Evolutionary conservation across 2,797 vertebrate genomes (phyloP).

Genomic region (Halcyon smyrnensis): DNA sequence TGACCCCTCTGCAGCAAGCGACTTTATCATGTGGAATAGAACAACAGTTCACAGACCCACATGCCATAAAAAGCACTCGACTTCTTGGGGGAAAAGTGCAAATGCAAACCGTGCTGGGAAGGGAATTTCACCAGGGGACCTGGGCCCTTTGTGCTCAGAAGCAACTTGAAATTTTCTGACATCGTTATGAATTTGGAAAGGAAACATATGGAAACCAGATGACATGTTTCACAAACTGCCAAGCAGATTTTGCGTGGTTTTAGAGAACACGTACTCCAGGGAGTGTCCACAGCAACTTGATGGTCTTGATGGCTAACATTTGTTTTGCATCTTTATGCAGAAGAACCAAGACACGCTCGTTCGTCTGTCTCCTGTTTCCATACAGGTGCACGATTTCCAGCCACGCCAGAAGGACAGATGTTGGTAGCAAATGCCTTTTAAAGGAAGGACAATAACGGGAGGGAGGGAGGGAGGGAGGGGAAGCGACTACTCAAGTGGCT

Average conservation of each 20-base stretch:
- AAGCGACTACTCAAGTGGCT: not conserved
- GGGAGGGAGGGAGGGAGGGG: not conserved
- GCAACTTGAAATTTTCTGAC: conserved; percentile 16
- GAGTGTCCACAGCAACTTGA: conserved; percentile 38
- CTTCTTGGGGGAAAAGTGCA: not conserved
- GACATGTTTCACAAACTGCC: conserved; percentile 50
- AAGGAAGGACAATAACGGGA: not conserved
- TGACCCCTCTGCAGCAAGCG: not conserved
- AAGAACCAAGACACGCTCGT: not conserved
- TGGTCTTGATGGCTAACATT: conserved; percentile 31
- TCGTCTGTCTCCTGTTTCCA: not conserved
- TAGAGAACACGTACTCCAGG: not conserved
- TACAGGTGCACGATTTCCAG: not conserved
- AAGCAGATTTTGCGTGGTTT: conserved; percentile 47
- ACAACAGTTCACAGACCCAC: not conserved
- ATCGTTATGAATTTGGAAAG: not conserved
- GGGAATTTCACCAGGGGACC: not conserved
- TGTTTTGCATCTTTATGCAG: not conserved
- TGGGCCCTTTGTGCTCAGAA: not conserved
- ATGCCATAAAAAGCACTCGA: not conserved
- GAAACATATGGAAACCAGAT: conserved; percentile 54
- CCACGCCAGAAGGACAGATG: not conserved
- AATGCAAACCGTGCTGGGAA: not conserved
- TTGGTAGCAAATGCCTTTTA: conserved; percentile 9
- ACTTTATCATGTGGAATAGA: not conserved